Base-by-base conservation (phyloP, 2,888 invertebrate species). In the Aspidiotus destructor region DNA sequence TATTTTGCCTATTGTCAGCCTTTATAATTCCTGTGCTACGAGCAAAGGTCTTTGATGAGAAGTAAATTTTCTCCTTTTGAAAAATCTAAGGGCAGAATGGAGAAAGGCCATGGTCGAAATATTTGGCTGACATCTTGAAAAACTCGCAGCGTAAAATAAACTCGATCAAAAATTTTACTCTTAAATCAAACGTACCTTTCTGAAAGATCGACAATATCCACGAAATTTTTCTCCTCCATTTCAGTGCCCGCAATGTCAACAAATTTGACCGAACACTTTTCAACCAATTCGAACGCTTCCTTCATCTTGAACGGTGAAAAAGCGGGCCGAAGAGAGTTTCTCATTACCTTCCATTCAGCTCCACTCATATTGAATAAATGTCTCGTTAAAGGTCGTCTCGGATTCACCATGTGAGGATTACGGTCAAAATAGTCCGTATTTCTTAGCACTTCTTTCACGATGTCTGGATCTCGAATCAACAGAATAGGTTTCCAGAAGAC, bases 241-340 rank as follows among this genome's bases (percentile, higher is more conserved):
- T 28, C 28, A 5, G 28, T 28, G 28, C 53, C 58, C 10, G 63
- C 16, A 7, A 54, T 41, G 2, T 8, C 40, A 8, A 42, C 57
- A 17, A 80, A 74, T 57, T 77, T 75, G 44, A 76, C 74, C 16
- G 76, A 75, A 44, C 77, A 78, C 57, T 78, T 77, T 55, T 76
- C 72, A 74, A 81, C 79, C 42, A 81, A 75, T 0, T 77, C 77
- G 41, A 80, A 77, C 81, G 83, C 82, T 52, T 74, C 75, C 73
- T 79, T 82, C 69, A 84, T 75, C 74, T 83, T 83, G 17, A 80
- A 81, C 1, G 79, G 77, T 0, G 82, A 80, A 73, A 83, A 80
- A 0, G 80, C 79, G 0, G 83, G 82, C 0, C 81, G 79, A 48
- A 83, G 74, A 71, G 81, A 81, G 0, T 77, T 73, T 41, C 84